Conservation (phyloP, 2,113 vertebrate genomes). For the Talpa occidentalis region DNA sequence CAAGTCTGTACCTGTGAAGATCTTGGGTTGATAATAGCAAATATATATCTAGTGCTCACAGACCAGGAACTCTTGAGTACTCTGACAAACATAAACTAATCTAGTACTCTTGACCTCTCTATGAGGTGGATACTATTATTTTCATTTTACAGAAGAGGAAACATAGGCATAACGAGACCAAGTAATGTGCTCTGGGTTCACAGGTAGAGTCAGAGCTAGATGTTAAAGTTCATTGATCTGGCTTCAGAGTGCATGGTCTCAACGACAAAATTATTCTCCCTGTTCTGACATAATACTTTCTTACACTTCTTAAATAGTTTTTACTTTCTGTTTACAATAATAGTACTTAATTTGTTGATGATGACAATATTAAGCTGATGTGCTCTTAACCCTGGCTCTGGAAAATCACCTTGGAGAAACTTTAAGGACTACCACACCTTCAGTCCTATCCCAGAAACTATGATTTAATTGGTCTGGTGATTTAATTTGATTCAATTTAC, state of each 20-base stretch:
- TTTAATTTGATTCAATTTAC: too few species aligned
- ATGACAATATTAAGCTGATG: not conserved
- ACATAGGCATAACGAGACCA: not conserved
- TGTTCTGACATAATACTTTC: not conserved
- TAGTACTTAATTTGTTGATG: not conserved
- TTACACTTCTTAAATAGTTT: not conserved
- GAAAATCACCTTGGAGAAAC: not conserved
- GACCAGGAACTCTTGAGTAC: not conserved
- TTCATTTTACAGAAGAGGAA: slow-evolving; percentile 3
- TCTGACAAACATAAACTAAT: not conserved
- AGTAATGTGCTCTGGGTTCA: not conserved
- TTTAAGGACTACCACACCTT: not conserved
- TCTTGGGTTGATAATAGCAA: not conserved
- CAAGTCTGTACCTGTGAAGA: slow-evolving; percentile 7
- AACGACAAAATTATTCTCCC: not conserved
- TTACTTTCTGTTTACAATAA: not conserved
- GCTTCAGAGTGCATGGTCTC: not conserved
- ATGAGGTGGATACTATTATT: not conserved
- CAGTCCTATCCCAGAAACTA: not conserved
- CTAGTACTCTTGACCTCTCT: not conserved
- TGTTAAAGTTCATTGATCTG: not conserved
- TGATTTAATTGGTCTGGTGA: not conserved
- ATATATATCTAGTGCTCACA: not conserved
- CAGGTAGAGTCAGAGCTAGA: not conserved
- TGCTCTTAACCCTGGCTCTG: not conserved